Evolutionary conservation across 2,113 vertebrate species (phyloP).

Genomic region (Microtus montanus): DNA sequence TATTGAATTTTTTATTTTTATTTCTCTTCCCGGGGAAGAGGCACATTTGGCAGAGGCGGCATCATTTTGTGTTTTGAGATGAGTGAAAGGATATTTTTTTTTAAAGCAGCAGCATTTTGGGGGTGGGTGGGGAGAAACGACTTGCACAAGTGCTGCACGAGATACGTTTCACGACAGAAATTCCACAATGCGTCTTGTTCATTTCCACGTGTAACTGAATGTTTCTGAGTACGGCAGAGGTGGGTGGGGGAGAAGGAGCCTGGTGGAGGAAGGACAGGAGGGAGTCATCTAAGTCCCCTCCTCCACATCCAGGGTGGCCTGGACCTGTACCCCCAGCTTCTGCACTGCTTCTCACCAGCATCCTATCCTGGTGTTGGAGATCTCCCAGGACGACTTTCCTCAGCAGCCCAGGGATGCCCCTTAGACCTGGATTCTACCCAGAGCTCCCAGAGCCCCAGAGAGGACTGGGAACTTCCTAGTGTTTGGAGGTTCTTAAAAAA

Average conservation of each 20-base stretch:
- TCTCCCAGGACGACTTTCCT: accelerated
- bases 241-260: accelerated
- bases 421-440: not conserved
- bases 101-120: not conserved
- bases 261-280: accelerated
- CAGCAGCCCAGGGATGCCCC: not conserved
- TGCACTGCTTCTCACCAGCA: not conserved
- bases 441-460: not conserved
- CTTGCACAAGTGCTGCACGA: not conserved
- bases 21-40: constrained; percentile 58
- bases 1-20: not conserved
- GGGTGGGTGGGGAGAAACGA: not conserved
- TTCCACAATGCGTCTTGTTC: not conserved
- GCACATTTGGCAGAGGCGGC: not conserved
- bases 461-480: not conserved
- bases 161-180: not conserved
- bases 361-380: no score
- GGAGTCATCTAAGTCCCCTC: not conserved
- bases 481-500: not conserved
- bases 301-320: accelerated
- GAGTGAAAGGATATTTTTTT: constrained; percentile 34
- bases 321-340: not conserved
- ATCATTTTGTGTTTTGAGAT: constrained; percentile 29
- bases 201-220: not conserved
- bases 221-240: not conserved